phyloP scores from a whole-genome alignment of 2,113 vertebrate species.

The rat (Rattus norvegicus) region DNA sequence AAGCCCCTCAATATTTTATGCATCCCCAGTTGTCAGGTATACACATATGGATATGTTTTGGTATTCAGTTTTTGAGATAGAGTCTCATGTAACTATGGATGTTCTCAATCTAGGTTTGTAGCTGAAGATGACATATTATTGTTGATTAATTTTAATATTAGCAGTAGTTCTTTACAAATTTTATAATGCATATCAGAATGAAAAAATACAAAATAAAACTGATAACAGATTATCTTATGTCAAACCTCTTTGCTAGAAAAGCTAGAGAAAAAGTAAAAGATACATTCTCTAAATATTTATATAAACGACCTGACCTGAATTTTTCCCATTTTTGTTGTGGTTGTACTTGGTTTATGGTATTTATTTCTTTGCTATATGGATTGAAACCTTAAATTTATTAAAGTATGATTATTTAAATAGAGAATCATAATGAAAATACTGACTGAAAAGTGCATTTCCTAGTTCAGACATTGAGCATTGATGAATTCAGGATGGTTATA shows the following conservation, averaged over 20 bases:
- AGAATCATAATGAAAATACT: neutral
- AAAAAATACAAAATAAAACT: neutral
- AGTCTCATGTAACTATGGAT: neutral
- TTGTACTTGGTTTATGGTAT: neutral
- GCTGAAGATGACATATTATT: neutral
- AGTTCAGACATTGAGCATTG: constrained; percentile 12
- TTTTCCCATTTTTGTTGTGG: neutral
- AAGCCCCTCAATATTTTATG: neutral
- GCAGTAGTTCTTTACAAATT: neutral
- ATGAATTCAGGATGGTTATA: constrained; percentile 36
- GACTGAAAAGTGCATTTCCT: neutral
- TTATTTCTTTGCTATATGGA: neutral
- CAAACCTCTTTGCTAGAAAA: neutral
- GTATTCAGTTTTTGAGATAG: neutral
- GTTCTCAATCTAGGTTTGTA: neutral
- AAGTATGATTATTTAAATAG: neutral
- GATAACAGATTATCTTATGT: neutral
- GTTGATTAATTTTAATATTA: neutral
- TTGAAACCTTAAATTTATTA: neutral
- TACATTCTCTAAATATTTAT: neutral
- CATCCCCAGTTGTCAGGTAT: neutral
- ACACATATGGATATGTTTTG: neutral
- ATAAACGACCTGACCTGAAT: neutral
- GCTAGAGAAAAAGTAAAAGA: neutral
- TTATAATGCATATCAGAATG: neutral